Base-by-base conservation (phyloP, 2,113 vertebrate species). In the Gymnogyps californianus region DNA sequence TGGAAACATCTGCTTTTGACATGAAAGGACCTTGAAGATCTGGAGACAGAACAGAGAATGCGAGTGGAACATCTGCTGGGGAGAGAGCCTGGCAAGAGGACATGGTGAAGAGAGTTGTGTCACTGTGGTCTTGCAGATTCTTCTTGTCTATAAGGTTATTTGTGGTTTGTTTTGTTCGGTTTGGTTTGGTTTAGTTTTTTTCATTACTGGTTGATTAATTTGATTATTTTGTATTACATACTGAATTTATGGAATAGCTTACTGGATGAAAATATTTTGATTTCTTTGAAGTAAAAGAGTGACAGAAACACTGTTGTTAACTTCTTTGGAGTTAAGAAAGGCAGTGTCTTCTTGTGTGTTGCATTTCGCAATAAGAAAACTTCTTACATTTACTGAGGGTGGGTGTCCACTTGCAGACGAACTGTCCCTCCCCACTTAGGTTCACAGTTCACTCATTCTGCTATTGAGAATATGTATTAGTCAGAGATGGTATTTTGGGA, bases 331-430 rank as follows among this genome's bases (percentile, higher is more conserved):
- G 44, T 66, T 55, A 54, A 59, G 55, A 57, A 52, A 38, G n/a
- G 5, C 4, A 11, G 6, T 44, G 11, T 31, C 13, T 54, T 65
- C 7, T 17, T 1, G 2, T 20, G 10, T 36, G 5, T 26, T 76
- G 7, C 3, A 1, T 47, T 70, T 65, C 28, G 61, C 8, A 36
- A 13, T 15, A 38, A 62, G 10, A 83, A 84, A 82, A 34, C 0
- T 5, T 40, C 3, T 44, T 71, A n/a, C 6, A 13, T 32, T 65
- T 66, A 42, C 25, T 24, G 26, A 38, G 4, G 3, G 3, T 38
- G 13, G 2, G 4, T 20, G 5, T 21, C 11, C 10, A 28, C 6
- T 61, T 36, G 5, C 18, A 46, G 13, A 38, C 0, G 0, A 61
- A 26, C 4, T 3, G 0, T 40, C 3, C 4, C 9, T 46, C 11